These are phyloP conservation scores for Scaeva pyrastri DNA, from an alignment of 2,888 invertebrate species.

Conservation along the genomic window DNA sequence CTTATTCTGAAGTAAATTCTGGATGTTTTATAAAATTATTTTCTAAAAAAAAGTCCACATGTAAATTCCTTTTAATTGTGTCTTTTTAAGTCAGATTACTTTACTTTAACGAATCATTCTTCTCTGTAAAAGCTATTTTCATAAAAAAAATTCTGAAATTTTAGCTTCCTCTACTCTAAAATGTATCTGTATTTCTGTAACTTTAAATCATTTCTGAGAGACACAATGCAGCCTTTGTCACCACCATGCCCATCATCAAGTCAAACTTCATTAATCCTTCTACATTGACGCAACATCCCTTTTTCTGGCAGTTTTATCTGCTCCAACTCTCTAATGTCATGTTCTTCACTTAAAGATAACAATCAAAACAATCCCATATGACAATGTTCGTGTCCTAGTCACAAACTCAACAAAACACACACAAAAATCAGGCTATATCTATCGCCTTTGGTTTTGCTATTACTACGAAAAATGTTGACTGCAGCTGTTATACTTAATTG, in stretches of 20 bases:
- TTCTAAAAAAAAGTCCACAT: no score
- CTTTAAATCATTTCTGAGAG: slow-evolving; percentile 5
- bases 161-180: not conserved
- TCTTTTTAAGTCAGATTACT: no score
- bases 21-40: no score
- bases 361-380: slow-evolving; percentile 73
- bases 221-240: not conserved
- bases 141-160: slow-evolving; percentile 5
- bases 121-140: not conserved
- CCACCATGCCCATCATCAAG: slow-evolving; percentile 21
- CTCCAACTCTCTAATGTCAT: slow-evolving; percentile 71
- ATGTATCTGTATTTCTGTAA: not conserved
- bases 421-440: slow-evolving; percentile 35
- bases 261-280: slow-evolving; percentile 57
- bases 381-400: slow-evolving; percentile 68
- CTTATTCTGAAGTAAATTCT: no score
- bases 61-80: no score
- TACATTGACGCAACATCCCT: slow-evolving; percentile 30
- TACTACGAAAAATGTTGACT: slow-evolving; percentile 23
- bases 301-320: slow-evolving; percentile 59
- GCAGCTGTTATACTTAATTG: slow-evolving; percentile 32
- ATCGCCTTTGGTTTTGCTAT: slow-evolving; percentile 24
- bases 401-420: slow-evolving; percentile 39
- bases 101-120: not conserved
- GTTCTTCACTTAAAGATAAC: slow-evolving; percentile 70